Base-by-base conservation (phyloP, 2,113 vertebrate species). In the Lutjanus erythropterus region DNA sequence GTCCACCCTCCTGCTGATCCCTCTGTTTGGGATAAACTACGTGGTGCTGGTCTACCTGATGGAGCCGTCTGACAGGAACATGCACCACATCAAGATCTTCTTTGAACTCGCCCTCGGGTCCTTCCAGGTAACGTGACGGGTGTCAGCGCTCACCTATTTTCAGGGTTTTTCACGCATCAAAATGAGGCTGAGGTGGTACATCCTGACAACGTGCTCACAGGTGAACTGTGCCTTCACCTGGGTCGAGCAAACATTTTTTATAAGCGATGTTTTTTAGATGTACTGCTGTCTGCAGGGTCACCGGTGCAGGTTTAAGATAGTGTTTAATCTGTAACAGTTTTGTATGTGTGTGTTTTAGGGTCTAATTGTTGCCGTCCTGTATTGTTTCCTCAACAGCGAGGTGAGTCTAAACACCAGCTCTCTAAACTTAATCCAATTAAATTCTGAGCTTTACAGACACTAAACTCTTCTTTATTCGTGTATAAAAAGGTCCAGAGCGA, bases 321-420 rank as follows among this genome's bases (percentile, higher is more conserved):
- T 18, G 59, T 9, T 27, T 39, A 1, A 11, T 39, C n/a, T 27
- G 3, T 69, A 19, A 53, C 18, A 5, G 8, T 23, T 66, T 6
- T 44, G 10, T 55, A 1, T 83, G 49, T 87, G 27, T 89, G 10
- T 82, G 53, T 90, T 87, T 47, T 78, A 98, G 97, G 97, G 97
- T 16, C 74, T 98, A 46, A 96, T 97, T 50, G 97, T 98, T 66
- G 96, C 97, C 0, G 91, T 97, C 41, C 93, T 98, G 5, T 98
- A 98, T 78, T 98, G 97, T 80, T 98, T 98, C 89, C 91, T 98
- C 80, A 98, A 98, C 92, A 97, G 95, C 16, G 97, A 98, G 91
- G 97, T 97, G 92, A 95, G 96, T 90, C 44, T 16, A 12, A 52
- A 23, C 39, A 23, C 27, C 21, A 7, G 23, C 7, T 41, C 23